phyloP scores from a whole-genome alignment of 2,113 vertebrate genomes.

The Brachypodius melanocephalos region DNA sequence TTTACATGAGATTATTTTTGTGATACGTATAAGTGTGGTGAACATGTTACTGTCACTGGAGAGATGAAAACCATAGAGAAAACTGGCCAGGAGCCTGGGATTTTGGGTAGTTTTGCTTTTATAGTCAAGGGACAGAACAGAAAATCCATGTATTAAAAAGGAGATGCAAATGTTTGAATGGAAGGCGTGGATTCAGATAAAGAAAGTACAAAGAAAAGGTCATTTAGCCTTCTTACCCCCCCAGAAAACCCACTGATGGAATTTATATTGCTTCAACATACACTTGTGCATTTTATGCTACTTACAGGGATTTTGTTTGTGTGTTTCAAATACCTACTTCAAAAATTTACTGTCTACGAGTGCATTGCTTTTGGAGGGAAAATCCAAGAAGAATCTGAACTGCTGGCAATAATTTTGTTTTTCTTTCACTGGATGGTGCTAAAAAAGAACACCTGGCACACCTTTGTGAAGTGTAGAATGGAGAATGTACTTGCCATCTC shows the following conservation, averaged over 20 bases:
- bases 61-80: neutral
- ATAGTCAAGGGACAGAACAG: neutral
- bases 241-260: neutral
- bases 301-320: neutral
- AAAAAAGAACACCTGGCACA: neutral
- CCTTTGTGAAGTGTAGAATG: neutral
- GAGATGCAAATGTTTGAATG: neutral
- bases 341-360: neutral
- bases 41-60: neutral
- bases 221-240: neutral
- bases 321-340: neutral
- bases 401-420: neutral
- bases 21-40: neutral
- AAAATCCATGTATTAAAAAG: neutral
- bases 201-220: neutral
- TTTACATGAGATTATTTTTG: neutral
- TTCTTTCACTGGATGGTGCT: neutral
- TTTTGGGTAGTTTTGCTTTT: neutral
- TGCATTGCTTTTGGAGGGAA: neutral
- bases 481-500: neutral
- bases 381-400: neutral
- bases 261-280: neutral
- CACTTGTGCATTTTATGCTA: neutral
- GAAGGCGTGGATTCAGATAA: neutral
- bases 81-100: neutral